These are phyloP conservation scores for Calephelis nemesis DNA, from an alignment of 1,140 invertebrate genomes.

Conservation along the genomic window DNA sequence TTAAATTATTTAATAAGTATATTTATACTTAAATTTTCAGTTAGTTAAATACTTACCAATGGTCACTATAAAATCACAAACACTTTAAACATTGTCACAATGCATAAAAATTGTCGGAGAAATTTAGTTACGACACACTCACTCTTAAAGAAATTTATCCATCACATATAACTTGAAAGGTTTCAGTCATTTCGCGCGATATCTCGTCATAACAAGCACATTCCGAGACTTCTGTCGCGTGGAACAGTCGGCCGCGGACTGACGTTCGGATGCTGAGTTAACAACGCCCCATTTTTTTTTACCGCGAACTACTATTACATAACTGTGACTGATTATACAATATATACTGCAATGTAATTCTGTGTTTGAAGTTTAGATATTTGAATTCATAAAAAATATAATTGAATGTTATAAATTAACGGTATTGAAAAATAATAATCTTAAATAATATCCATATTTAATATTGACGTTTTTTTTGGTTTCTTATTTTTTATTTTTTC, in stretches of 20 bases:
- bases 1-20: no score
- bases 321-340: constrained; percentile 12
- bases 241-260: constrained; percentile 54
- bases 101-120: constrained; percentile 20
- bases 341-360: constrained; percentile 16
- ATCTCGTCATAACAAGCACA: constrained; percentile 47
- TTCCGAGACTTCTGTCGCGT: constrained; percentile 46
- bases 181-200: constrained; percentile 58
- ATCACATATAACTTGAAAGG: constrained; percentile 42
- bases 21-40: no score
- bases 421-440: neutral
- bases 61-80: constrained; percentile 73
- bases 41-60: constrained; percentile 54
- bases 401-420: neutral
- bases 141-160: constrained; percentile 42
- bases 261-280: constrained; percentile 32
- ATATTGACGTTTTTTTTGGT: neutral
- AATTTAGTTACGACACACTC: constrained; percentile 43
- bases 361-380: constrained; percentile 16
- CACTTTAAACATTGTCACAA: constrained; percentile 58
- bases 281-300: constrained; percentile 18
- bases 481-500: neutral
- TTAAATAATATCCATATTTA: neutral
- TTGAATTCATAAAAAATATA: no score
- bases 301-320: constrained; percentile 16